These are phyloP conservation scores for Eupsittula cactorum DNA, from an alignment of 2,113 vertebrate species.

Conservation along the genomic window DNA sequence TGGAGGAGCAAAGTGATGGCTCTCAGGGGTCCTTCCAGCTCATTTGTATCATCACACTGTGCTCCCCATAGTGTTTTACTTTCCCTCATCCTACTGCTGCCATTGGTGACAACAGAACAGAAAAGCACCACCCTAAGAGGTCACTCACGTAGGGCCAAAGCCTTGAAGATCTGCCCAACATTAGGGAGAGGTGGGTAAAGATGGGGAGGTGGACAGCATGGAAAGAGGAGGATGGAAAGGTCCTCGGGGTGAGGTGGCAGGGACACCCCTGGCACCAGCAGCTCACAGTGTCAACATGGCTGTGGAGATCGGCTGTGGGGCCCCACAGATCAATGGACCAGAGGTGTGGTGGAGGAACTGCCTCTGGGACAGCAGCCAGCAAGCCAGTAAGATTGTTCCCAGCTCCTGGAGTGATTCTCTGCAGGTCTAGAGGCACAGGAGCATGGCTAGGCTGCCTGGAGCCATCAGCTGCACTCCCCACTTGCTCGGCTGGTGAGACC, in stretches of 20 bases:
- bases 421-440: background rate
- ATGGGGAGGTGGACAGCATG: background rate
- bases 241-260: accelerated
- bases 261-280: background rate
- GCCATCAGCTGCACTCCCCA: background rate
- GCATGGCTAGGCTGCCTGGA: background rate
- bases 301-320: accelerated
- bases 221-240: background rate
- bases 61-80: background rate
- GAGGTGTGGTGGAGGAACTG: background rate
- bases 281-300: background rate
- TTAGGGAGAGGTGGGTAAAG: background rate
- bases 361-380: background rate
- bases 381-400: background rate
- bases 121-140: background rate
- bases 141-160: background rate
- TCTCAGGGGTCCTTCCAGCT: slow-evolving; percentile 2
- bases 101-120: background rate
- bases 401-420: background rate
- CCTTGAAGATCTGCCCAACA: background rate
- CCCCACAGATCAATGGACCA: background rate
- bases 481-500: background rate
- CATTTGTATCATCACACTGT: background rate
- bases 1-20: background rate
- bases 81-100: background rate